A percentile compares a stretch with the other conserved stretches of the same genome.
Conservation (phyloP, 2,797 vertebrate genomes). For the Phataginus tetradactyla region DNA sequence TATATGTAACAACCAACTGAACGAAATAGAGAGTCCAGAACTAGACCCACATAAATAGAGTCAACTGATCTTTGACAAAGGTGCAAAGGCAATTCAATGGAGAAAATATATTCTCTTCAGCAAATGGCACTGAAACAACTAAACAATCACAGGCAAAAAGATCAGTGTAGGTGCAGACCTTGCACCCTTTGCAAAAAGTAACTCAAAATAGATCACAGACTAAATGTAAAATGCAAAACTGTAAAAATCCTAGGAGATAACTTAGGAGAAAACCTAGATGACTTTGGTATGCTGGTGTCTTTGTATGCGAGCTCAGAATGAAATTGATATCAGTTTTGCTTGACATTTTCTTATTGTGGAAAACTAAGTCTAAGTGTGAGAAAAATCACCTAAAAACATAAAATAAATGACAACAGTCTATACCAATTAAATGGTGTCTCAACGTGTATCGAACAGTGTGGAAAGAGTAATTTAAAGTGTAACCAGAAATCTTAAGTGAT, state of each 20-base stretch:
- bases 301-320: not conserved
- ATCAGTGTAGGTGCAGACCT: not conserved
- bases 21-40: not conserved
- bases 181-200: not conserved
- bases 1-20: not conserved
- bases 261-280: not conserved
- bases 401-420: slow-evolving; percentile 10
- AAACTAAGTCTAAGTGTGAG: not conserved
- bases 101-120: not conserved
- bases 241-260: not conserved
- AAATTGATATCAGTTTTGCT: not conserved
- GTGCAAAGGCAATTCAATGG: not conserved
- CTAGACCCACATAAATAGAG: not conserved
- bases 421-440: not conserved
- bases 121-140: not conserved
- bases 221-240: not conserved
- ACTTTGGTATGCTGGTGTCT: not conserved
- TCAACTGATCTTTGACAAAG: not conserved
- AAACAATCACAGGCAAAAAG: not conserved
- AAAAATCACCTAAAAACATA: not conserved
- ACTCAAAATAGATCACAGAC: not conserved
- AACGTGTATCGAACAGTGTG: not conserved
- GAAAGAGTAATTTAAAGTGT: not conserved
- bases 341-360: not conserved
- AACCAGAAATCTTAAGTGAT: not conserved